Evolutionary conservation across 2,113 vertebrate species (phyloP), one percentile per base, ranked within the genome.

Genomic region (Haemorhous mexicanus): DNA sequence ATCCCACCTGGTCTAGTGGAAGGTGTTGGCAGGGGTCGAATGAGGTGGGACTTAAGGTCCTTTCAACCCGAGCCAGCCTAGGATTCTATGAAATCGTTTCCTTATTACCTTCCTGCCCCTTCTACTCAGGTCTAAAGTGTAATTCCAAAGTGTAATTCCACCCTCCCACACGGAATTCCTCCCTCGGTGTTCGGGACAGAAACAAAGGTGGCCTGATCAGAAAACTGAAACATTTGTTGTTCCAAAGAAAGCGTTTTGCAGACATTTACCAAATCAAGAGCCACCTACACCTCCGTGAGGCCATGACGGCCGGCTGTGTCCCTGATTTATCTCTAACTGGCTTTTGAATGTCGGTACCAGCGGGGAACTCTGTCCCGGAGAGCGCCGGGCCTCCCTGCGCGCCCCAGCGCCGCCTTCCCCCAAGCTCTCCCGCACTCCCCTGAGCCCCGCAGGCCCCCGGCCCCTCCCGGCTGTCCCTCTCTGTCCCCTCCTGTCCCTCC

Each of bases 311-410:
- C 8, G 53, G 5, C 18, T 11, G 35, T 4, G 27, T 6, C 46
- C 46, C 46, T 3, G 5, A 19, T n/a, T 74, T 16, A 44, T 4
- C 14, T 2, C 0, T 1, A 63, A 63, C 13, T 8, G 8, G 0
- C 2, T 6, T 3, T 53, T 22, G 39, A 39, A 39, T 2, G 22
- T 13, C 49, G 11, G 19, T 4, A 3, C 13, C 35, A 4, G 44
- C 5, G 10, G 8, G 15, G 79, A 46, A 50, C 35, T 35, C 6
- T 4, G 75, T 0, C 7, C 35, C 5, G 7, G 11, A 18, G 19
- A 49, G 68, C 64, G n/a, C 75, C 0, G 28, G 5, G 5, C 10
- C 14, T 11, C 73, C 49, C 78, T 6, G 33, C 56, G 2, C 28
- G 3, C 67, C 4, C 3, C n/a, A 9, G 28, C 23, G 27, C 32